Conservation (phyloP, 2,113 vertebrate genomes). For the Rostratula benghalensis region DNA sequence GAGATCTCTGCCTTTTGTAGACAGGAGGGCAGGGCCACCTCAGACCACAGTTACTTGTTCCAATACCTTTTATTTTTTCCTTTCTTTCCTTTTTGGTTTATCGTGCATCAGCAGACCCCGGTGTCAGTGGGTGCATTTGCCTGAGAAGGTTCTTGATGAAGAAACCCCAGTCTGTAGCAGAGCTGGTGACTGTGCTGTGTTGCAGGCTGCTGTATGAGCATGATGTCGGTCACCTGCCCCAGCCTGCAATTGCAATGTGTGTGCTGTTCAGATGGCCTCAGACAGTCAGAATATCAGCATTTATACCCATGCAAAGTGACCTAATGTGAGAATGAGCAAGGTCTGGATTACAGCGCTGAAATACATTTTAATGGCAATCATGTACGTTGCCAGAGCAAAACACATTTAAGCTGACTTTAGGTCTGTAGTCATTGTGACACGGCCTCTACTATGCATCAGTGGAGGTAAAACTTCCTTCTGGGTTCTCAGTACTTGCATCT, state of each 20-base stretch:
- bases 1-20: neutral
- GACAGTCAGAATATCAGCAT: neutral
- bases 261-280: neutral
- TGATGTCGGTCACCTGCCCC: neutral
- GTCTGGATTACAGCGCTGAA: neutral
- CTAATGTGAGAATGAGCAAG: neutral
- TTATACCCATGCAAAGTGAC: neutral
- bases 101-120: neutral
- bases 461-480: neutral
- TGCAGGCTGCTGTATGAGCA: neutral
- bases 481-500: neutral
- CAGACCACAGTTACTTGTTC: neutral
- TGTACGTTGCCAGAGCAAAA: neutral
- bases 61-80: neutral
- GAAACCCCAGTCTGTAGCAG: neutral
- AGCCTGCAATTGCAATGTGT: neutral
- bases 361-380: neutral
- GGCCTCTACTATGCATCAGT: neutral
- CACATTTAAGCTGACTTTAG: neutral
- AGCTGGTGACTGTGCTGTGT: accelerated
- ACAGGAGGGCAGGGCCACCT: neutral
- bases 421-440: neutral
- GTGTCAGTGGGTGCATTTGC: neutral
- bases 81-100: neutral
- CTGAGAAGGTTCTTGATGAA: neutral